Base-by-base conservation (phyloP, 2,888 invertebrate genomes). In the Scelioninae gen. 2 region DNA sequence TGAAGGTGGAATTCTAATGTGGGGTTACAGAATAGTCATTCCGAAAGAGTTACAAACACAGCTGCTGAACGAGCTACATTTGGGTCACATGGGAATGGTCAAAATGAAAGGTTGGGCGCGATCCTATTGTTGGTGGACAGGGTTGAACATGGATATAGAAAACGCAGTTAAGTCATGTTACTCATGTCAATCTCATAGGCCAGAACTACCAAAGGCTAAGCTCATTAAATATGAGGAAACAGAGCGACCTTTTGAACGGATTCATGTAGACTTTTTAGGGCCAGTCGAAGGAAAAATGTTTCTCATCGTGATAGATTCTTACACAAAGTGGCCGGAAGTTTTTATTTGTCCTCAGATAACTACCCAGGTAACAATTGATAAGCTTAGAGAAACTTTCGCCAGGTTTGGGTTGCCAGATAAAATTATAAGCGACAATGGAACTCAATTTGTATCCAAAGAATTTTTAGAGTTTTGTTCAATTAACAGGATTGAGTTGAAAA, bases 301-400 rank as follows among this genome's bases (percentile, higher is more conserved):
- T 2, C n/a, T 41, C 3, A 19, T 41, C 2, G 5, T 41, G 1
- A 11, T 19, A n/a, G 41, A 41, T 10, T 10, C 18, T 2, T 19
- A 41, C n/a, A 19, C 11, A 0, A 78, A 77, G 31, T 78, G 78
- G 78, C 50, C 76, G 0, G 78, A 80, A 25, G 57, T 78, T 5
- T n/a, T n/a, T n/a, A n/a, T n/a, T n/a, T n/a, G n/a, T n/a, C n/a
- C n/a, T n/a, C n/a, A 64, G 65, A 16, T 4, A 39, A 39, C 1
- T 6, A 39, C 2, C 2, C 4, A 43, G 16, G 1, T 43, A 25
- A 46, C 25, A 25, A 46, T 25, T 7, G 4, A 5, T 1, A n/a
- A 25, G 1, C 13, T 46, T 1, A 16, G 16, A 4, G 25, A 16
- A 10, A 1, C 16, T 1, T 48, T 48, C n/a, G 1, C 31, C 1